Percentiles rank a stretch among this genome's conserved stretches.
phyloP scores from a whole-genome alignment of 2,797 vertebrate genomes.

The Gobionotothen gibberifrons region DNA sequence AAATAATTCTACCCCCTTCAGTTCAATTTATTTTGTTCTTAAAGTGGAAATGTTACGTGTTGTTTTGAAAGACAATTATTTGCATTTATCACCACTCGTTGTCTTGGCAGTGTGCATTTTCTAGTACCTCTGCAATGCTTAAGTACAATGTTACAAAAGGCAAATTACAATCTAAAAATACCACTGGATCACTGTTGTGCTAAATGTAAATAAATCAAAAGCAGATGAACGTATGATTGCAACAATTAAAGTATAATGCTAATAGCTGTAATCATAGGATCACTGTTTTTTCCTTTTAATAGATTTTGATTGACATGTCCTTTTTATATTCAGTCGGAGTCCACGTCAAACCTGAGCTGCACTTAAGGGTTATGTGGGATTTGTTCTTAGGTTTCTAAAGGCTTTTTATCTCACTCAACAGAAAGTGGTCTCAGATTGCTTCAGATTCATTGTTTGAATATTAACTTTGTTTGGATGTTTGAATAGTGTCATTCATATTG shows the following conservation, averaged over 20 bases:
- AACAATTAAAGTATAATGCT: conserved; percentile 57
- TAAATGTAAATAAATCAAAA: conserved; percentile 43
- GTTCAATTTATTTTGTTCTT: conserved; percentile 26
- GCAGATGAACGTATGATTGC: conserved; percentile 56
- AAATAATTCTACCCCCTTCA: conserved; percentile 27
- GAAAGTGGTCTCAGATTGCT: conserved; percentile 18
- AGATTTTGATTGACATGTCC: conserved; percentile 33
- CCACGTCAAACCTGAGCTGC: conserved; percentile 8
- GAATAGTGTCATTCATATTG: conserved; percentile 31
- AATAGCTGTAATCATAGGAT: conserved; percentile 47
- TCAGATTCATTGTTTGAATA: conserved; percentile 26
- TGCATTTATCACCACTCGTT: conserved; percentile 32
- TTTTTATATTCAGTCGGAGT: conserved; percentile 21
- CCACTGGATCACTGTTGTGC: conserved; percentile 22
- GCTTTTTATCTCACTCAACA: not conserved
- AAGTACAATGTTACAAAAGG: conserved; percentile 36
- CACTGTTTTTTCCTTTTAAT: conserved; percentile 11
- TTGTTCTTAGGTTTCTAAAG: not conserved
- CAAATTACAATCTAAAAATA: conserved; percentile 56
- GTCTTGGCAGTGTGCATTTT: conserved; percentile 7
- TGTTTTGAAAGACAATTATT: conserved; percentile 51
- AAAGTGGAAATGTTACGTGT: conserved; percentile 9
- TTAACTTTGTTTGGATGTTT: conserved; percentile 39
- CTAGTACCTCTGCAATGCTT: not conserved
- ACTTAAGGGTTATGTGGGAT: conserved; percentile 15